Conservation (phyloP, 2,797 vertebrate genomes). For the Smutsia temminckii region DNA sequence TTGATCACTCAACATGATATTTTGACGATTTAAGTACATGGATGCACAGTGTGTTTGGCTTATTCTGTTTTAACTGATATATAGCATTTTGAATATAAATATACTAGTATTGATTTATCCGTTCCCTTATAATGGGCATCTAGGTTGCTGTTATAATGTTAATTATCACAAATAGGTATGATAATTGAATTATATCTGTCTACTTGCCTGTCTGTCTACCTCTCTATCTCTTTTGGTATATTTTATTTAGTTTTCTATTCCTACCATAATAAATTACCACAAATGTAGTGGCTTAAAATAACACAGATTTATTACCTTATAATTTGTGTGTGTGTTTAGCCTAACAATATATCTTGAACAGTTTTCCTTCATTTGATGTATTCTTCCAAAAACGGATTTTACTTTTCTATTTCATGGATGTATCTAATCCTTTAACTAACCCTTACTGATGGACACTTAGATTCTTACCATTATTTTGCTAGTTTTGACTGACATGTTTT, state of each 20-base stretch:
- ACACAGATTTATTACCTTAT: neutral
- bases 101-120: neutral
- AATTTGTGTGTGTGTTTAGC: neutral
- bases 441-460: neutral
- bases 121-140: neutral
- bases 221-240: neutral
- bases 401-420: neutral
- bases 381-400: neutral
- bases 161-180: neutral
- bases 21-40: neutral
- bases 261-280: neutral
- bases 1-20: neutral
- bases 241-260: neutral
- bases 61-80: neutral
- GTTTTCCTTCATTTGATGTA: neutral
- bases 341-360: neutral
- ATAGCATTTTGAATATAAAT: neutral
- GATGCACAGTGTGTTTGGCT: neutral
- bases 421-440: neutral
- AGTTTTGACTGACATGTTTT: neutral
- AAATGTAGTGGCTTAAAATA: neutral
- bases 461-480: neutral
- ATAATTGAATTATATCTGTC: neutral
- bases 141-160: neutral
- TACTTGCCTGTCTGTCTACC: neutral